phyloP scores from a whole-genome alignment of 2,888 invertebrate genomes.

The Tanypteryx hageni region DNA sequence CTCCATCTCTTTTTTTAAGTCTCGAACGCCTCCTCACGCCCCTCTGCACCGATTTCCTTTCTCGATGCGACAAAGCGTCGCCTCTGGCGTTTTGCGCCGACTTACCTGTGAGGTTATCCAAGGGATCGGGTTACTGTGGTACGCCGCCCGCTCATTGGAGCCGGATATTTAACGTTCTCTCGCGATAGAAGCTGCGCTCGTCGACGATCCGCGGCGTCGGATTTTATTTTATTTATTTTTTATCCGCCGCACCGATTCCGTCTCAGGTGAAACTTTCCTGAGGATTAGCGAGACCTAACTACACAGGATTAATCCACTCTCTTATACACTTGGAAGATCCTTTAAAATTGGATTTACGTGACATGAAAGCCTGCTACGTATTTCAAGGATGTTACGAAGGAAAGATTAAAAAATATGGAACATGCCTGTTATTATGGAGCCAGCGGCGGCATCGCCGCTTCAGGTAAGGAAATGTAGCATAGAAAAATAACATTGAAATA shows the following conservation, averaged over 20 bases:
- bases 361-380: background rate
- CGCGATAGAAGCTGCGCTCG: background rate
- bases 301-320: too few relatives aligned
- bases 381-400: too few relatives aligned
- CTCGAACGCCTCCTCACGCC: too few relatives aligned
- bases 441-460: too few relatives aligned
- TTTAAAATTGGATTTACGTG: background rate
- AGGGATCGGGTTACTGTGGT: conserved; percentile 18
- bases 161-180: conserved; percentile 20
- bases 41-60: background rate
- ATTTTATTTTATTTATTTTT: background rate
- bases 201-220: background rate
- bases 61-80: background rate
- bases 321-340: too few relatives aligned
- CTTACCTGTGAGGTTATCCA: conserved; percentile 18
- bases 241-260: background rate
- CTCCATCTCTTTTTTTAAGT: background rate
- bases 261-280: conserved; percentile 10
- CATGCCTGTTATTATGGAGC: too few relatives aligned
- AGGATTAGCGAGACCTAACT: background rate
- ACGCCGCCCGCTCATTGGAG: conserved; percentile 12
- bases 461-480: too few relatives aligned
- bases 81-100: conserved; percentile 19
- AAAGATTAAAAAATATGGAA: too few relatives aligned
- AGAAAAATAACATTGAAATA: too few relatives aligned